Conservation (phyloP, 2,888 invertebrate genomes). For the Venusia cambrica region DNA sequence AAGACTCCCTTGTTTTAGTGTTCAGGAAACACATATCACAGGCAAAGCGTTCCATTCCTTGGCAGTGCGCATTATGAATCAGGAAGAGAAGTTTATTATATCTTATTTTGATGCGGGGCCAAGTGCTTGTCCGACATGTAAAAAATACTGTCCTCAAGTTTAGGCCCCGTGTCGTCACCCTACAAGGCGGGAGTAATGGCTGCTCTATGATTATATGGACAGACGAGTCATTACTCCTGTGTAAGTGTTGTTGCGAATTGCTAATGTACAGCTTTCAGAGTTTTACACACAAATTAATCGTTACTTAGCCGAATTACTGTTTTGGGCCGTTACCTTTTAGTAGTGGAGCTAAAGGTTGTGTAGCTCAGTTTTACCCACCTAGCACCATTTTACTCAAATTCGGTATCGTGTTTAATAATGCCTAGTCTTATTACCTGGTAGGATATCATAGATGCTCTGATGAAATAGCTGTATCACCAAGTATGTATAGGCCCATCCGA, state of each 20-base stretch:
- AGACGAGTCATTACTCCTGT: conserved; percentile 79
- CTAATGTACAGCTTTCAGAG: conserved; percentile 71
- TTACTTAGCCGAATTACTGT: conserved; percentile 57
- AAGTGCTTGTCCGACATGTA: too few species aligned
- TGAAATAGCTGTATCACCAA: too few species aligned
- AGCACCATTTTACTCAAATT: background rate
- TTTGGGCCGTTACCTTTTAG: conserved; percentile 35
- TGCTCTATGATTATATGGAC: conserved; percentile 81
- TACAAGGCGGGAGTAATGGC: conserved; percentile 67
- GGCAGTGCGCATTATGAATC: too few species aligned
- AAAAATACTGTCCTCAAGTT: conserved; percentile 16
- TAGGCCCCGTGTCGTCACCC: conserved; percentile 34
- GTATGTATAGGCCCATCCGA: too few species aligned
- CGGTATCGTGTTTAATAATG: background rate
- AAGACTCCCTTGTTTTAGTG: too few species aligned
- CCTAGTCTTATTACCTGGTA: conserved; percentile 1
- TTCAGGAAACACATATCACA: too few species aligned
- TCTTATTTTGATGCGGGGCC: too few species aligned
- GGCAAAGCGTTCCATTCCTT: too few species aligned
- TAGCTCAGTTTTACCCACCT: background rate
- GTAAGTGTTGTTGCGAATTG: conserved; percentile 80
- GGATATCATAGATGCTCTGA: too few species aligned
- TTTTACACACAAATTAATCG: conserved; percentile 75
- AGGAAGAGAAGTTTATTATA: too few species aligned
- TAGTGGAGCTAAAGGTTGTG: conserved; percentile 2